A percentile compares a stretch with the other conserved stretches of the same genome.
Evolutionary conservation across 2,113 vertebrate species (phyloP).

Genomic region (Sebastes schlegelii): DNA sequence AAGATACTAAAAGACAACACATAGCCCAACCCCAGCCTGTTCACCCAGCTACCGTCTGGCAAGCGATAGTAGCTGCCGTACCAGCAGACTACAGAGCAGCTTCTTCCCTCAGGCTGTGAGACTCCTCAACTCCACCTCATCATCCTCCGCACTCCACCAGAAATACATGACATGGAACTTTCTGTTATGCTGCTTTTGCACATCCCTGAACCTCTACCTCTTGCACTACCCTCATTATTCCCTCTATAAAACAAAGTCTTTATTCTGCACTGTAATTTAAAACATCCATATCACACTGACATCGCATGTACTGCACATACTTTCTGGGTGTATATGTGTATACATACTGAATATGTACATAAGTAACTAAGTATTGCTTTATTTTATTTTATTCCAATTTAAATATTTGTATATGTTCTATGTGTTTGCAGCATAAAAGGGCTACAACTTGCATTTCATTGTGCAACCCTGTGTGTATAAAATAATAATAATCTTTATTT

Average conservation of each 20-base stretch:
- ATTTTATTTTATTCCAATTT: neutral
- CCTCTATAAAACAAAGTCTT: neutral
- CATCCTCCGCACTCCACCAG: neutral
- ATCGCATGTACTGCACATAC: neutral
- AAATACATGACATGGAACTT: neutral
- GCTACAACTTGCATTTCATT: neutral
- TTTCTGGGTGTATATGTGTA: neutral
- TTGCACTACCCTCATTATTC: neutral
- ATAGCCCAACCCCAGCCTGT: neutral
- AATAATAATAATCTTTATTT: too few species aligned
- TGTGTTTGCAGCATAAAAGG: neutral
- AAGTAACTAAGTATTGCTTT: neutral
- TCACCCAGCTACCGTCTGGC: conserved; percentile 2
- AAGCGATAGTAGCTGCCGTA: neutral
- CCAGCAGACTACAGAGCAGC: conserved; percentile 7
- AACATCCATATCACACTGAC: neutral
- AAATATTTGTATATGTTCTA: neutral
- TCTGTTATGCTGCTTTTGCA: neutral
- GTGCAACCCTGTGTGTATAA: neutral
- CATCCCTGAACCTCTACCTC: neutral
- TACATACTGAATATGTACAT: neutral
- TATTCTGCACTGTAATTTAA: neutral
- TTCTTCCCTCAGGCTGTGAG: conserved; percentile 1
- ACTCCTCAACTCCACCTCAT: conserved; percentile 2
- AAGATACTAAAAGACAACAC: too few species aligned